Evolutionary conservation across 2,888 invertebrate genomes (phyloP).

Genomic region (Lampropteryx suffumata): DNA sequence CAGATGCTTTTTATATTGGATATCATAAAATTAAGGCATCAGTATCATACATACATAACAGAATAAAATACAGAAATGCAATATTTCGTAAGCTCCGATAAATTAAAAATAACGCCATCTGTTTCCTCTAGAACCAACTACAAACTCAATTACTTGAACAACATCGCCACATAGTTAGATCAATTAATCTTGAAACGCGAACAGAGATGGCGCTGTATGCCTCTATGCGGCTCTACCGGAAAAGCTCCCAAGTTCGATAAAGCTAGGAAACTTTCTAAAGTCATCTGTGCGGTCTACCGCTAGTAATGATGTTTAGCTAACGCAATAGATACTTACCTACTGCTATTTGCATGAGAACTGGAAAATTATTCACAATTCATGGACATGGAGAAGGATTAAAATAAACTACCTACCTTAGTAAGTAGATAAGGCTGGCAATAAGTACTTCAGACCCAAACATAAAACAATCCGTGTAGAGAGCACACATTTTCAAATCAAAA

Average conservation of each 20-base stretch:
- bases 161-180: not conserved
- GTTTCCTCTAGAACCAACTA: slow-evolving; percentile 8
- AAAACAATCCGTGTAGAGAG: no score
- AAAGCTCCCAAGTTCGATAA: slow-evolving; percentile 17
- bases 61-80: no score
- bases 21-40: no score
- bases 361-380: slow-evolving; percentile 4
- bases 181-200: not conserved
- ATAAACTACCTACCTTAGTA: no score
- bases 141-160: not conserved
- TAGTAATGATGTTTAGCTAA: not conserved
- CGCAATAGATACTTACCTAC: not conserved
- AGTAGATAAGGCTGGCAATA: no score
- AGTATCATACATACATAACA: no score
- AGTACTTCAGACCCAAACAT: no score
- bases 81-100: no score
- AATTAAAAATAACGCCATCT: slow-evolving; percentile 23
- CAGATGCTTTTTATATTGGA: no score
- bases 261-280: slow-evolving; percentile 26
- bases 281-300: slow-evolving; percentile 6
- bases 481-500: no score
- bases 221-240: slow-evolving; percentile 7
- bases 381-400: no score
- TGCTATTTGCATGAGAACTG: slow-evolving; percentile 20
- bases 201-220: slow-evolving; percentile 24